Evolutionary conservation across 2,113 vertebrate species (phyloP), one percentile per base, ranked within the genome.

Genomic region (Vimba vimba): DNA sequence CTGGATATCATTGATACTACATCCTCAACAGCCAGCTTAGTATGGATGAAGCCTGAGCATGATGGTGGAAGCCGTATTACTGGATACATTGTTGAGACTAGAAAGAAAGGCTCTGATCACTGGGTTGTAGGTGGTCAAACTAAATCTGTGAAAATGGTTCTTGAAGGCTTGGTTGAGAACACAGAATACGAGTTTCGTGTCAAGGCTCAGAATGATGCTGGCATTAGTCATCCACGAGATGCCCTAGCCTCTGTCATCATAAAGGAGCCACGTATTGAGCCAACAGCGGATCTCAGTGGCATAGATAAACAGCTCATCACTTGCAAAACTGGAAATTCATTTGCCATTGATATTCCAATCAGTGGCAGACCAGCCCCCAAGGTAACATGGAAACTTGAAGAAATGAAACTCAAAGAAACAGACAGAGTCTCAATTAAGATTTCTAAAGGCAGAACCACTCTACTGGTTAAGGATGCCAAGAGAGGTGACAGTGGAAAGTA

Each of bases 401-500:
- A 99, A 91, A 99, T 99, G 96, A 97, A 97, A 94, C 95, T 99
- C 25, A 99, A 99, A 89, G 97, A 99, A 94, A 98, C 96, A 2
- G 98, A 99, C 50, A 96, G 98, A 93, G 91, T 99, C 30, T 93
- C 88, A 45, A 99, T 99, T 88, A 96, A 93, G 84, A 97, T 96
- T 59, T 96, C 96, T 77, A 97, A 95, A 89, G 97, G 98, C 9
- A 96, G 94, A 90, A 97, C 96, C 47, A 97, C 96, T 0, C 83
- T 99, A 86, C 91, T 95, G 86, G 96, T 98, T 30, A 99, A 96
- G 88, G 97, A 99, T 73, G 97, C 96, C 93, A 98, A 98, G 96
- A 97, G 98, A 94, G 97, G 96, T 3, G 98, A 99, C 93, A 98
- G 98, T 57, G 98, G 98, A 80, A 97, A 97, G 93, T 99, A 99